Percentiles rank a stretch among this genome's conserved stretches.
phyloP scores from a whole-genome alignment of 2,113 vertebrate species.

The Petromus typicus region DNA sequence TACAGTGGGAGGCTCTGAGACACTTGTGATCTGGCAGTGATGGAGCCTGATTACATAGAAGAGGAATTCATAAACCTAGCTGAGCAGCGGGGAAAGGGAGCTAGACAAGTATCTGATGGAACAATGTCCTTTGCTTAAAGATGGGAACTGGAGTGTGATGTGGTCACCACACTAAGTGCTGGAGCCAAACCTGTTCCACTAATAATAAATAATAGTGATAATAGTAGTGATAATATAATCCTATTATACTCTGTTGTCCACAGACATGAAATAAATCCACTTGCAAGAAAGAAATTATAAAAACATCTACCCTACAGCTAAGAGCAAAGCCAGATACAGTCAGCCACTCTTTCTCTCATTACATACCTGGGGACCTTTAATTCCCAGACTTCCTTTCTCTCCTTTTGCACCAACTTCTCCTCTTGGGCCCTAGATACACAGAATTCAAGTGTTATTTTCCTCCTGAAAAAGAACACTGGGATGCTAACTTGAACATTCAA shows the following conservation, averaged over 20 bases:
- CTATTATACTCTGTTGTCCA: no score
- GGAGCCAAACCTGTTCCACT: background rate
- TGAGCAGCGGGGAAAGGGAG: background rate
- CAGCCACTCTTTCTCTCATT: background rate
- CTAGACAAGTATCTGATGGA: background rate
- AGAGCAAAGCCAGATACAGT: background rate
- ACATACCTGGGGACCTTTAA: constrained; percentile 75
- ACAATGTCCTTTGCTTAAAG: background rate
- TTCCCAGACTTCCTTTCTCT: constrained; percentile 70
- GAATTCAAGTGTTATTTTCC: constrained; percentile 55
- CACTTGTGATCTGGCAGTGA: background rate
- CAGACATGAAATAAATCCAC: background rate
- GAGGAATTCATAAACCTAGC: background rate
- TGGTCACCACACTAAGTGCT: accelerated
- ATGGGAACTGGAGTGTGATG: background rate
- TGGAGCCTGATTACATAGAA: background rate
- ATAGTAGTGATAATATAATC: background rate
- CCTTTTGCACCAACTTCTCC: constrained; percentile 77
- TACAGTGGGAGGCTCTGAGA: background rate
- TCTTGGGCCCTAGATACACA: constrained; percentile 46
- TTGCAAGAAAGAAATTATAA: background rate
- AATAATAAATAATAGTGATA: background rate
- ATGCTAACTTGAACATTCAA: background rate
- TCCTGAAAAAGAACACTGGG: background rate
- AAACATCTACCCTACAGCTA: background rate